Evolutionary conservation across 2,113 vertebrate species (phyloP), one percentile per base, ranked within the genome.

Genomic region (Dromiciops gliroides): DNA sequence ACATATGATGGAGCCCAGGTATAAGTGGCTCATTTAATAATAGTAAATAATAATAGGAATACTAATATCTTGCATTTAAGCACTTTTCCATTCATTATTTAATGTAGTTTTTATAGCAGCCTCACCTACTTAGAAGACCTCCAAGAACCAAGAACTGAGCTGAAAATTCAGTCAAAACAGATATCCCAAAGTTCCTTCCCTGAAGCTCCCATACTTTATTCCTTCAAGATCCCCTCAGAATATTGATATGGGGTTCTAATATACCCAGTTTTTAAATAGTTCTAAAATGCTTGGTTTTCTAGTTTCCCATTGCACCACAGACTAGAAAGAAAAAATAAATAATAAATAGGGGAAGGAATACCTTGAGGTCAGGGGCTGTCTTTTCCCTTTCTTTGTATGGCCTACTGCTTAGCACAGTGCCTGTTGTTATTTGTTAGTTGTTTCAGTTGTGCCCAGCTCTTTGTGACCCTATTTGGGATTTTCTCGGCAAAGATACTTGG

Each of bases 311-410:
- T 47, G 37, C 44, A 37, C 51, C 1, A 0, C 7, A 47, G 67
- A 93, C 83, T 10, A 88, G 93, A 92, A 48, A 48, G 89, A 95
- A 93, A 47, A 91, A 60, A n/a, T n/a, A n/a, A 92, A 94, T 49
- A 37, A 48, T 95, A 97, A 92, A 88, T 92, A 26, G 31, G 47
- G 92, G 48, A 51, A 92, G 50, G 50, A 7, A 94, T 31, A 7
- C 44, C 51, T 22, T 2, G 37, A 50, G 16, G 90, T 88, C 37
- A 16, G 89, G 88, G 47, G 8, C 51, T 31, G 83, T n/a, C n/a
- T 75, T 37, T 75, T 75, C 19, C n/a, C 67, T 75, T 37, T 75
- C 16, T 44, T 44, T 75, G 14, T n/a, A 44, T 22, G 16, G 16
- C 16, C n/a, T 75, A n/a, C 37, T 6, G 22, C 1, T 37, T 44